Base-by-base conservation (phyloP, 2,113 vertebrate species). In the Pterophyllum scalare region DNA sequence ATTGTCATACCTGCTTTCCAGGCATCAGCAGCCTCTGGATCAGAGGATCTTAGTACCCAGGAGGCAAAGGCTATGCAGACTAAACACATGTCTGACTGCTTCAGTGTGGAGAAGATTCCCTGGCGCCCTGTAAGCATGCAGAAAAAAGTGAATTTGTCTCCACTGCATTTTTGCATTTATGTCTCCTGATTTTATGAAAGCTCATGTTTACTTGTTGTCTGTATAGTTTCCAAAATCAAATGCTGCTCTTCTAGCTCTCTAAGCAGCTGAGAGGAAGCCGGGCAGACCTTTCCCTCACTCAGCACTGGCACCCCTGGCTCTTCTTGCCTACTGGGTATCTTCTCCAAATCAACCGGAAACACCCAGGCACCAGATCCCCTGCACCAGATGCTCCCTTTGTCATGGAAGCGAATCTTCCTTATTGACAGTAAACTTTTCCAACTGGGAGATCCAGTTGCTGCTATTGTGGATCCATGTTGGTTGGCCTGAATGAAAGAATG, bases 21-120 rank as follows among this genome's bases (percentile, higher is more conserved):
- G 85, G 96, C 94, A 10, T 99, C 97, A 1, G 96, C 95, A 80
- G 96, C 93, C 0, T 97, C 96, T 78, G 97, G 95, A 75, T 98
- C 96, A 0, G 96, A 97, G 0, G 97, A 98, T 88, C 92, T 97
- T 85, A 99, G 95, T 0, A 98, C 98, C 98, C 98, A 99, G 49
- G 98, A 97, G 0, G 98, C 97, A 75, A 99, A 97, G n/a, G 98
- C 98, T 10, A 99, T 97, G 79, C 99, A 98, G 82, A 97, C 96
- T n/a, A 99, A 95, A 88, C 98, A 99, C 96, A 99, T 96, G 86
- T 99, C 98, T 1, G 95, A 94, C 83, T 95, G 95, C 75, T 89
- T 93, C 80, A 96, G 83, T 5, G 93, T 88, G 64, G 95, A 93
- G 56, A 93, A 88, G 65, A 94, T 72, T 31, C 87, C 70, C 19